Evolutionary conservation across 2,797 vertebrate genomes (phyloP).

Genomic region (Sebastes jordani): DNA sequence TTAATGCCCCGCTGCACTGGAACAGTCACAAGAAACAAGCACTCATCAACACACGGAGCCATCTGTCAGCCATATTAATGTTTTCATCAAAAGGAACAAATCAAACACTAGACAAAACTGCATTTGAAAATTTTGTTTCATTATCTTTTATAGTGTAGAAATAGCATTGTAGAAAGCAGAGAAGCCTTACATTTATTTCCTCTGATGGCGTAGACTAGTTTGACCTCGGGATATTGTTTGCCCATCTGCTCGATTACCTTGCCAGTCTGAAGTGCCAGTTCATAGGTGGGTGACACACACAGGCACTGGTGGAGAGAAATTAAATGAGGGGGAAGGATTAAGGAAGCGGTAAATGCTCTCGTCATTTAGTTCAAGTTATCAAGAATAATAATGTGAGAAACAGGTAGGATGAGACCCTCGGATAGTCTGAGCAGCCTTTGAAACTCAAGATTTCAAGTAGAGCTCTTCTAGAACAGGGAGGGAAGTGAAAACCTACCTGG

Average conservation of each 20-base stretch:
- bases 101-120: background rate
- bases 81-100: background rate
- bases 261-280: conserved; percentile 95
- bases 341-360: too few relatives aligned
- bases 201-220: conserved; percentile 92
- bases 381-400: background rate
- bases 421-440: background rate
- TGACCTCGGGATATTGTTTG: conserved; percentile 91
- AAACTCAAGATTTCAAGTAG: background rate
- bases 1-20: conserved; percentile 92
- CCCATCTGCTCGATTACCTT: conserved; percentile 99
- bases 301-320: conserved; percentile 83
- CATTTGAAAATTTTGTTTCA: background rate
- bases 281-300: conserved; percentile 96
- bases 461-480: background rate
- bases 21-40: conserved; percentile 10
- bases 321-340: background rate
- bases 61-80: background rate
- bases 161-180: background rate
- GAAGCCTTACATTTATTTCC: conserved; percentile 92
- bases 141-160: background rate
- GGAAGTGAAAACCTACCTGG: conserved; percentile 83
- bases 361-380: background rate
- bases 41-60: background rate
- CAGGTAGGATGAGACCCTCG: background rate